Percentiles rank a stretch among this genome's conserved stretches.
Conservation (phyloP, 1,140 invertebrate genomes). For the Trissolcus basalis region DNA sequence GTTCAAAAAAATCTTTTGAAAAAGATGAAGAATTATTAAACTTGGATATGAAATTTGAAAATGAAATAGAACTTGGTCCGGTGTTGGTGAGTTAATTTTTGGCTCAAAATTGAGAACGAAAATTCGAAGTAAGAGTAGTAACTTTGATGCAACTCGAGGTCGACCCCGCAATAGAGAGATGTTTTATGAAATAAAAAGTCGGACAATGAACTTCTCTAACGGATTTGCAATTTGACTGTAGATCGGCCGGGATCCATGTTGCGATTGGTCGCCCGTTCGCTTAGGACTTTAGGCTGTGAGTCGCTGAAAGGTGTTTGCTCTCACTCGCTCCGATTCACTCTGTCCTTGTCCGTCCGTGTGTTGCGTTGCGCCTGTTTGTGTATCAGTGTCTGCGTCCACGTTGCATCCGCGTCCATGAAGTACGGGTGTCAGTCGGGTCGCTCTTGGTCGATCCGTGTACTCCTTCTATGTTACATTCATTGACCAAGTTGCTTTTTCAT, state of each 20-base stretch:
- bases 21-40: no score
- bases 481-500: no score
- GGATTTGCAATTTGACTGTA: slow-evolving; percentile 41
- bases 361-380: slow-evolving; percentile 18
- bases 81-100: no score
- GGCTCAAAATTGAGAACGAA: no score
- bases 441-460: slow-evolving; percentile 8
- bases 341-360: slow-evolving; percentile 22
- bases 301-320: slow-evolving; percentile 23
- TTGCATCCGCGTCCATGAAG: slow-evolving; percentile 28
- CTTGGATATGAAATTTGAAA: no score
- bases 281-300: slow-evolving; percentile 24
- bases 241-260: slow-evolving; percentile 10
- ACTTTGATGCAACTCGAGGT: no score
- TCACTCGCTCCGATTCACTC: slow-evolving; percentile 2
- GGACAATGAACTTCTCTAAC: slow-evolving; percentile 46
- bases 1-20: no score
- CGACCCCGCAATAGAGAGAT: background rate
- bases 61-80: no score
- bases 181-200: slow-evolving; percentile 21
- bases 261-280: slow-evolving; percentile 21
- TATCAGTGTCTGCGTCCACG: slow-evolving; percentile 12
- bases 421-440: slow-evolving; percentile 3
- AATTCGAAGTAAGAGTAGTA: no score
- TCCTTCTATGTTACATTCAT: background rate